Conservation (phyloP, 2,113 vertebrate species). For the Xiphias gladius region DNA sequence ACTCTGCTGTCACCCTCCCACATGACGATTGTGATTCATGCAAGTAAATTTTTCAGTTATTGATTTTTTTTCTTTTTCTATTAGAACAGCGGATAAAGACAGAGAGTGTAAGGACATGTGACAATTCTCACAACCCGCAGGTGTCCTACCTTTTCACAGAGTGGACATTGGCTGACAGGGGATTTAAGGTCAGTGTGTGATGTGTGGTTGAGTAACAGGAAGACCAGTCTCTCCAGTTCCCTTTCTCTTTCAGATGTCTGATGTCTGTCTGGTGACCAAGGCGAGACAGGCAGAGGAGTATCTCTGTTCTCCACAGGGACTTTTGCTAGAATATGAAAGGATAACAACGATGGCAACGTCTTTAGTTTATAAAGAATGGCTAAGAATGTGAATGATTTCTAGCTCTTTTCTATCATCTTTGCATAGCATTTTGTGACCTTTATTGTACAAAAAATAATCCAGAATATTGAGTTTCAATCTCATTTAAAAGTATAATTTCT, state of each 20-base stretch:
- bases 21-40: neutral
- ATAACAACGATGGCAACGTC: neutral
- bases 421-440: neutral
- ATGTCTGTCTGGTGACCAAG: conserved; percentile 8
- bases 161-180: conserved; percentile 70
- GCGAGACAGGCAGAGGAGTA: neutral
- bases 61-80: neutral
- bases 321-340: neutral
- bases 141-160: conserved; percentile 82
- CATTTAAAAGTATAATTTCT: neutral
- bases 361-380: neutral
- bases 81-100: neutral
- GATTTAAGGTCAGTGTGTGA: conserved; percentile 69
- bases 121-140: neutral
- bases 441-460: neutral
- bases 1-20: neutral
- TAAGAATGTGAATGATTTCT: neutral
- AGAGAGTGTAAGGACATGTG: neutral
- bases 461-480: neutral
- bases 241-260: conserved; percentile 69
- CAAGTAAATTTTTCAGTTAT: neutral
- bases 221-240: conserved; percentile 82
- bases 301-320: neutral
- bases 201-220: conserved; percentile 77
- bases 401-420: neutral